These are phyloP conservation scores for Catalaphyllia jardinei DNA, from an alignment of 64 coral and sea anemone genomes.

Conservation along the genomic window DNA sequence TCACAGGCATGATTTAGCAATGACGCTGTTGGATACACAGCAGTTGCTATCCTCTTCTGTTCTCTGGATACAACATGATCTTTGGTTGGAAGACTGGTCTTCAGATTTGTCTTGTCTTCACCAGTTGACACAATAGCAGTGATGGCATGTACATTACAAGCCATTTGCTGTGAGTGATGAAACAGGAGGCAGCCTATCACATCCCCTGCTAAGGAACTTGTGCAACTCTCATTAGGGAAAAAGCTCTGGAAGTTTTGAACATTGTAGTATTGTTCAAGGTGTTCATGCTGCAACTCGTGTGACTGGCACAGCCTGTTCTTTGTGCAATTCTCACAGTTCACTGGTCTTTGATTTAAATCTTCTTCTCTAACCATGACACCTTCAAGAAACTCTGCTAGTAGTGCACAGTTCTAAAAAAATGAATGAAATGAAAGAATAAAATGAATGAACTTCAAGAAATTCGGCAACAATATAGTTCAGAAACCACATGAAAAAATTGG, in stretches of 20 bases:
- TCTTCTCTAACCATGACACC: constrained; percentile 35
- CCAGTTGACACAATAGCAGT: constrained; percentile 85
- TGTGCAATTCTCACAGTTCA: background rate
- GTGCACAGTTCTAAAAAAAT: constrained; percentile 74
- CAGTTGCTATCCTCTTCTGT: constrained; percentile 83
- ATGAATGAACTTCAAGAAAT: too few species aligned
- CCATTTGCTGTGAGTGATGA: constrained; percentile 88
- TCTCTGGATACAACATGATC: constrained; percentile 37
- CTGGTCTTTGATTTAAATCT: background rate
- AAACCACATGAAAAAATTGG: too few species aligned
- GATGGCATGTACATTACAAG: constrained; percentile 95
- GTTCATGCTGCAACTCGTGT: background rate
- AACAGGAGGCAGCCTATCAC: constrained; percentile 81
- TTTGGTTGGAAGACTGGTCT: background rate
- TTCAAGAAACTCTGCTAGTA: constrained; percentile 82
- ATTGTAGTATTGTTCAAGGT: background rate
- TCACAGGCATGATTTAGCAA: constrained; percentile 99
- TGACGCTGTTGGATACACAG: constrained; percentile 92
- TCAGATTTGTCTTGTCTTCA: constrained; percentile 33
- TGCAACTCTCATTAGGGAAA: background rate
- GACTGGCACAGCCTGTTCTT: constrained; percentile 48
- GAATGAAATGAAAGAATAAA: too few species aligned
- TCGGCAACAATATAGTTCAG: too few species aligned
- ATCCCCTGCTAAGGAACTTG: constrained; percentile 54
- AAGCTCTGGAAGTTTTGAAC: constrained; percentile 1